Percentiles rank a stretch among this genome's conserved stretches.
phyloP scores from a whole-genome alignment of 2,888 invertebrate genomes.

The Augochlorella aurata region DNA sequence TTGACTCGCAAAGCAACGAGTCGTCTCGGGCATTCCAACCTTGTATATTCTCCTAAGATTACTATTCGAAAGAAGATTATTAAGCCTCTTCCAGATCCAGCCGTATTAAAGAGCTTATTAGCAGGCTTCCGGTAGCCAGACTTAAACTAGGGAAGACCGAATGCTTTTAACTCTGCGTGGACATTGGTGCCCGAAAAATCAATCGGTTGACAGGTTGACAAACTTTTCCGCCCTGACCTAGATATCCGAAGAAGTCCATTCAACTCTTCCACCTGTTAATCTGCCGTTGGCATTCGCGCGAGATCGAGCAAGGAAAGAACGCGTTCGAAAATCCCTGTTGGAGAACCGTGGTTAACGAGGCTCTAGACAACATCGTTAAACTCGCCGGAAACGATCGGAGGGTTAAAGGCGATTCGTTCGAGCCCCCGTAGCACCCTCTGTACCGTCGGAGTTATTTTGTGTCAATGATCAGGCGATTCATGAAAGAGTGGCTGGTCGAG shows the following conservation, averaged over 20 bases:
- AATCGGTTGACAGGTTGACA: background rate
- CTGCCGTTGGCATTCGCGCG: background rate
- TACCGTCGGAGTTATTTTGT: constrained; percentile 2
- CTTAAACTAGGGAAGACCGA: background rate
- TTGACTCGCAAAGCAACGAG: background rate
- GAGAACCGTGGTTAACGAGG: background rate
- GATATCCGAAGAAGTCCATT: background rate
- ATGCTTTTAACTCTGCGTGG: background rate
- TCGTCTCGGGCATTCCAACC: background rate
- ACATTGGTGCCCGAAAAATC: background rate
- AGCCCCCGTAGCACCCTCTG: background rate
- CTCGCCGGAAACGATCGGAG: constrained; percentile 1
- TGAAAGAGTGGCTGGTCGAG: constrained; percentile 25
- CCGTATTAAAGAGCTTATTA: background rate
- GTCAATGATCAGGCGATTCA: constrained; percentile 32
- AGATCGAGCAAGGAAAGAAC: background rate
- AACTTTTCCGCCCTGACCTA: background rate
- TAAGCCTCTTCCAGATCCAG: background rate
- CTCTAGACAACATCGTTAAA: constrained; percentile 1
- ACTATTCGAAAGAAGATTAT: background rate
- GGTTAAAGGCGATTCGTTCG: constrained; percentile 1
- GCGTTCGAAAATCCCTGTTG: background rate
- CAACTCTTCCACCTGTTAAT: background rate
- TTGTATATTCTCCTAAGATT: background rate
- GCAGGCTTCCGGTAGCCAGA: background rate